These are phyloP conservation scores for Sycobia sp. DNA, from an alignment of 1,140 invertebrate species.

Conservation along the genomic window DNA sequence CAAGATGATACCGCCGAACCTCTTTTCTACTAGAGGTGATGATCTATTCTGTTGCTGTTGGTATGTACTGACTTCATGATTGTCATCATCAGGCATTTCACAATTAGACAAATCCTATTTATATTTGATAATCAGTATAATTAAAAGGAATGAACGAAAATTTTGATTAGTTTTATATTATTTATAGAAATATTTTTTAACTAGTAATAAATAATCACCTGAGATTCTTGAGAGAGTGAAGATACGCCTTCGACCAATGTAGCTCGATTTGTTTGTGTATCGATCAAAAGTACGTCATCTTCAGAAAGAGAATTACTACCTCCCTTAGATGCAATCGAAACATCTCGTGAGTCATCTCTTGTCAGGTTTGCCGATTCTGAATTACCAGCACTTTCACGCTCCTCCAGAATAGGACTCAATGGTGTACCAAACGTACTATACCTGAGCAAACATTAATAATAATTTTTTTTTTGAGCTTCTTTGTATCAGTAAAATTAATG, in stretches of 20 bases:
- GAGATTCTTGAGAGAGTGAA: slow-evolving; percentile 14
- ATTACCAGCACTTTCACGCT: slow-evolving; percentile 59
- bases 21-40: slow-evolving; percentile 43
- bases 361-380: slow-evolving; percentile 51
- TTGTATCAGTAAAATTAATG: too few species aligned
- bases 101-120: slow-evolving; percentile 18
- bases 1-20: slow-evolving; percentile 36
- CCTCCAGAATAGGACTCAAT: slow-evolving; percentile 70
- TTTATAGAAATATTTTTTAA: neutral
- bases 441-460: too few species aligned
- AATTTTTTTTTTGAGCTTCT: too few species aligned
- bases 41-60: slow-evolving; percentile 43
- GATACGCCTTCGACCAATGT: slow-evolving; percentile 55
- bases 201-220: neutral
- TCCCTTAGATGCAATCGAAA: slow-evolving; percentile 50
- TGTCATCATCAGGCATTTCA: slow-evolving; percentile 53
- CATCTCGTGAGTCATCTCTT: slow-evolving; percentile 50
- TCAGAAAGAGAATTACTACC: slow-evolving; percentile 43
- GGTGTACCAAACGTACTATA: slow-evolving; percentile 66
- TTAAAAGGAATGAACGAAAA: too few species aligned
- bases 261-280: slow-evolving; percentile 64
- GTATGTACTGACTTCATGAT: slow-evolving; percentile 15
- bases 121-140: too few species aligned
- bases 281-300: slow-evolving; percentile 65
- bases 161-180: neutral